Conservation (phyloP, 2,797 vertebrate genomes). For the Acropternis orthonyx region DNA sequence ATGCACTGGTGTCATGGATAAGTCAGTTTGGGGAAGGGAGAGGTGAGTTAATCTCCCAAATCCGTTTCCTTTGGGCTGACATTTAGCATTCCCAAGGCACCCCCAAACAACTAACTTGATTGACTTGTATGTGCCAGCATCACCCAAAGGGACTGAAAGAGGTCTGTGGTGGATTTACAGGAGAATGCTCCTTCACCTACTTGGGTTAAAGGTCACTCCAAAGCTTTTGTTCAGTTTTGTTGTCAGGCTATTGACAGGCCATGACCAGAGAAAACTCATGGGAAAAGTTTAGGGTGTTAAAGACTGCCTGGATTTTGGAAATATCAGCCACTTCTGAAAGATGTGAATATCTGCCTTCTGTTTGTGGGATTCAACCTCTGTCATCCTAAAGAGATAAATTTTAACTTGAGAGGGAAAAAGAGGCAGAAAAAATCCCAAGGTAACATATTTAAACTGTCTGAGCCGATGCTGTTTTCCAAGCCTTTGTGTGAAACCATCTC, state of each 20-base stretch:
- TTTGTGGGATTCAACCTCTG: neutral
- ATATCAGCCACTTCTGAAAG: neutral
- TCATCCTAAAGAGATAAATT: neutral
- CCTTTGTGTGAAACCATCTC: neutral
- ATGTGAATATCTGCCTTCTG: neutral
- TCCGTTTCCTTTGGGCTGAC: neutral
- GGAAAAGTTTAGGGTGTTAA: neutral
- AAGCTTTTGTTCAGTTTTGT: neutral
- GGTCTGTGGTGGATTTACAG: neutral
- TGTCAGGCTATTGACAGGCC: neutral
- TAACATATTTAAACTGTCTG: neutral
- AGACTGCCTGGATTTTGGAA: neutral
- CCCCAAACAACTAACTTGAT: neutral
- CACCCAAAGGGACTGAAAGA: neutral
- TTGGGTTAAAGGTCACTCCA: neutral
- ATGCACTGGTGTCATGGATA: neutral
- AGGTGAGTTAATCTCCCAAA: neutral
- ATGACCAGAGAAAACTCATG: neutral
- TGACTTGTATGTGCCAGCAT: rapidly evolving
- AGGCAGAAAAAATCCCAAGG: neutral
- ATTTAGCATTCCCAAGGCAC: neutral
- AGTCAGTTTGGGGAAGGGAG: rapidly evolving
- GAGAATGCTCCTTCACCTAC: neutral
- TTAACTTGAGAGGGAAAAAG: neutral
- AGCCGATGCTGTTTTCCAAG: neutral